Evolutionary conservation across 2,888 invertebrate genomes (phyloP), one percentile per base, ranked within the genome.

Genomic region (Torymus aiolomorphi): DNA sequence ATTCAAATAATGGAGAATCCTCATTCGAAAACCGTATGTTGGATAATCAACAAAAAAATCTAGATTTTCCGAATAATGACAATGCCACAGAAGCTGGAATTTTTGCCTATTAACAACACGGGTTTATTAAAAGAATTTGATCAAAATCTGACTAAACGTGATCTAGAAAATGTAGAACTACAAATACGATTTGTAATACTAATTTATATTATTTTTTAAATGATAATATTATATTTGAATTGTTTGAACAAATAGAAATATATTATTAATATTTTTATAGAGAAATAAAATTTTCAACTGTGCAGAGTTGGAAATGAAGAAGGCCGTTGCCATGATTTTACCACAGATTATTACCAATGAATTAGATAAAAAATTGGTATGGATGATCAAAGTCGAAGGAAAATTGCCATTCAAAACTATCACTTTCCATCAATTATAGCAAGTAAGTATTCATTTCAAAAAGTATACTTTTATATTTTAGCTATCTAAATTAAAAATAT

Each of bases 381-480:
- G 57, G 57, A 57, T 57, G 57, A 57, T 57, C 57, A 57, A 57
- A 16, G 4, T 10, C n/a, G 57, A 57, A 57, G 57, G 57, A 57
- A 57, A 57, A 16, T 57, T 8, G 16, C 57, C 11, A 57, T 57
- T 57, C 57, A 57, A 57, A 14, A 57, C 57, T 57, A 16, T 8
- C n/a, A 57, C 16, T 57, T 57, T 10, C 16, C 57, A 16, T 8
- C 18, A 57, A 57, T 57, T 57, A 57, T 57, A 54, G 54, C 54
- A 54, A 54, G 14, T 54, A 54, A 54, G n/a, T 4, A 13, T 54
- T 54, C n/a, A 54, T 54, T 54, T 54, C n/a, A 14, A 14, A 8
- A 0, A 54, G 1, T n/a, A n/a, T n/a, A 51, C 51, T 51, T 51
- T 51, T 51, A 51, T 51, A 51, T 8, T 51, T 51, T 8, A 61